These are phyloP conservation scores for Liolophura sinensis DNA, from an alignment of 1,140 invertebrate genomes.

Conservation along the genomic window DNA sequence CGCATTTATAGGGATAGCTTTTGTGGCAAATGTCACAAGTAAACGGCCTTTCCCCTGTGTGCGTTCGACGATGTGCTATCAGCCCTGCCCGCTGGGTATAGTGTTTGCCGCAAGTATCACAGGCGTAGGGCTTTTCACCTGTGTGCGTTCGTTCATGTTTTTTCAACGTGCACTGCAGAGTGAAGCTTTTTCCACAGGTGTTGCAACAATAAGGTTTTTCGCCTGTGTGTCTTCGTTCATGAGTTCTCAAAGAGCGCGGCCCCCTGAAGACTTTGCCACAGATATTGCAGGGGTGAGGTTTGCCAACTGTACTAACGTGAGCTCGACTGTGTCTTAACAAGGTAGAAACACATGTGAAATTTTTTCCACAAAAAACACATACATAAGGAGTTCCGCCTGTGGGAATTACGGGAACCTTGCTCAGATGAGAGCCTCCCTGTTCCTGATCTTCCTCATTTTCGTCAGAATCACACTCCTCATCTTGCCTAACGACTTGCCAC, in stretches of 20 bases:
- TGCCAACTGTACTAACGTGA: background rate
- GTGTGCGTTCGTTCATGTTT: slow-evolving; percentile 85
- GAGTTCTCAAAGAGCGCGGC: slow-evolving; percentile 6
- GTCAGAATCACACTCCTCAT: too few relatives aligned
- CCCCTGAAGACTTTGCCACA: background rate
- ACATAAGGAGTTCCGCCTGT: too few relatives aligned
- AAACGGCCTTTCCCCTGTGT: slow-evolving; percentile 71
- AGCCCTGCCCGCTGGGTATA: slow-evolving; percentile 73
- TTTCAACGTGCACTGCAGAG: slow-evolving; percentile 64
- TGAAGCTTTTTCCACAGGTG: slow-evolving; percentile 88
- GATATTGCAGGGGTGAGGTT: background rate
- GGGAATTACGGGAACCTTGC: too few relatives aligned
- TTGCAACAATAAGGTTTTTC: slow-evolving; percentile 70
- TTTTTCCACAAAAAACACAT: too few relatives aligned
- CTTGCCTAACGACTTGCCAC: too few relatives aligned
- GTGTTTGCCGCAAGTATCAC: slow-evolving; percentile 84
- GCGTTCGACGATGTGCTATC: slow-evolving; percentile 71
- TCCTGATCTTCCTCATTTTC: too few relatives aligned
- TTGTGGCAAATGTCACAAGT: slow-evolving; percentile 71
- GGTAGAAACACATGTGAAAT: too few relatives aligned
- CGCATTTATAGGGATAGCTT: slow-evolving; percentile 70
- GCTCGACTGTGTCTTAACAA: too few relatives aligned
- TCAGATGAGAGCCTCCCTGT: too few relatives aligned
- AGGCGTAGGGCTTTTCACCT: slow-evolving; percentile 85
- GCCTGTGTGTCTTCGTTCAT: slow-evolving; percentile 11